Base-by-base conservation (phyloP, 2,113 vertebrate genomes). In the Gasterosteus nipponicus region DNA sequence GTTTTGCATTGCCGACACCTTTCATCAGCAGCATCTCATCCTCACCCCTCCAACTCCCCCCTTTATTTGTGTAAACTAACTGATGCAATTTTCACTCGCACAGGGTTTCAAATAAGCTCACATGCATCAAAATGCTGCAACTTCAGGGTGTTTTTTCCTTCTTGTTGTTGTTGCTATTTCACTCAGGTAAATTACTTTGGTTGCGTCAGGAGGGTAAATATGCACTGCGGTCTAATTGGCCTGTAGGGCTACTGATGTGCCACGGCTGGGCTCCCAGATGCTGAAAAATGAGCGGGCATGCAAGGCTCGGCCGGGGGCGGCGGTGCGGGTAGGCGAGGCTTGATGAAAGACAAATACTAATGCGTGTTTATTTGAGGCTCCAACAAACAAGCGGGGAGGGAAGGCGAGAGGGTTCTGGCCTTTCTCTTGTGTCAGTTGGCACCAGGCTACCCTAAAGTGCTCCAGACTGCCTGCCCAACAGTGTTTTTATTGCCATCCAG, bases 161-260 rank as follows among this genome's bases (percentile, higher is more conserved):
- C 64, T 78, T 80, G 69, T 65, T 86, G 81, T 79, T 86, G 77
- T 69, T 51, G 77, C 72, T 81, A 75, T 86, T 86, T 87, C 14
- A 62, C 86, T 89, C 72, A 87, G 75, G 80, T 88, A 79, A 82
- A 73, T 63, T 39, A 78, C 84, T 69, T 18, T 18, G 46, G 64
- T 93, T 92, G 89, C 91, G 84, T 93, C 88, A 93, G 83, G 49
- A 69, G 62, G 35, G 79, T 90, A 78, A 85, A 86, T 82, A 61
- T 77, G 80, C 81, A 87, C 85, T 65, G 71, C 61, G 71, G 71
- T 73, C 81, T 92, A 93, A 92, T 93, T 93, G 86, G 89, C 77
- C 87, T 85, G 73, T 33, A 78, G 87, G 87, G 83, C 81, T 80
- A 71, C 78, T 78, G 57, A 75, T 87, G 69, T 78, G 47, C 67